Evolutionary conservation across 2,113 vertebrate species (phyloP), one percentile per base, ranked within the genome.

Genomic region (Gymnogyps californianus): DNA sequence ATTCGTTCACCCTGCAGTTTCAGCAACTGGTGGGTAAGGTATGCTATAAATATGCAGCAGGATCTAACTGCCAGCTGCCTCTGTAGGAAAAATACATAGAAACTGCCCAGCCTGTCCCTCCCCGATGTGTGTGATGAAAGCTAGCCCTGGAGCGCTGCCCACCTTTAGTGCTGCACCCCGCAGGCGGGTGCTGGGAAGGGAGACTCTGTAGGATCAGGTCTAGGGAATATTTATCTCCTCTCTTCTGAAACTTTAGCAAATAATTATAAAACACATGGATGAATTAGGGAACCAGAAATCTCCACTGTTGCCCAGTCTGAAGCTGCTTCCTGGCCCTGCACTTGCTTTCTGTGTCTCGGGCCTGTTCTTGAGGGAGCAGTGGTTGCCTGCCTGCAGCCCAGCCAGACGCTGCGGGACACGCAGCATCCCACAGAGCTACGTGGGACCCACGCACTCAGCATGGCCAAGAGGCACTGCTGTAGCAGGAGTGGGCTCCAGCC

Each of bases 361-460:
- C 13, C 17, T 25, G 19, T 7, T 31, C 49, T n/a, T 6, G 4
- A 26, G 18, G 49, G 24, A 52, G 42, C 31, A 3, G 15, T 2
- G 20, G 14, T 29, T 26, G 16, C 77, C 24, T 25, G 28, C 70
- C 54, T 6, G 46, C 10, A 26, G 29, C 21, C 55, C 32, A 11
- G 55, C 54, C 3, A 7, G 54, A 25, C 11, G 1, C 64, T 9
- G 54, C 3, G 3, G 31, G 31, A 44, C 49, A 4, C 1, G 8
- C 42, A 71, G 80, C 57, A 16, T 49, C 81, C 49, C 66, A 17
- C 22, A 0, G 19, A 13, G 15, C 24, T 42, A 5, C 36, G 1
- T 4, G 11, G 32, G 13, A 16, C 20, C 9, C 51, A 9, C 0
- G 13, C 5, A 1, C 21, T 17, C 9, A 0, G n/a, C 26, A 0